phyloP scores from a whole-genome alignment of 2,888 invertebrate genomes.

The Ophion ventricosus region DNA sequence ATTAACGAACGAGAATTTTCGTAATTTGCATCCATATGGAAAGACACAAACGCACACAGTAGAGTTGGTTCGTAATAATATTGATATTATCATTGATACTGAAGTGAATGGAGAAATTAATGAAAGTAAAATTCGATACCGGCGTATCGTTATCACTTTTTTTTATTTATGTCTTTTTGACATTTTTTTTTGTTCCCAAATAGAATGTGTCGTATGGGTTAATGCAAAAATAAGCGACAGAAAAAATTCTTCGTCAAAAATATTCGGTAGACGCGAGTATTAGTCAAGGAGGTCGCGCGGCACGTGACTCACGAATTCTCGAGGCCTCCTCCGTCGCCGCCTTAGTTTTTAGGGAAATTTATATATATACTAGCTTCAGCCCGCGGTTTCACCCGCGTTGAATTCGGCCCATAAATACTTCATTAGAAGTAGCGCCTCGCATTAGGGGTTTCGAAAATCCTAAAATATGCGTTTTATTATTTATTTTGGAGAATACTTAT shows the following conservation, averaged over 20 bases:
- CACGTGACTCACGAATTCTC: slow-evolving; percentile 52
- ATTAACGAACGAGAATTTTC: neutral
- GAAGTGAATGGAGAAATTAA: neutral
- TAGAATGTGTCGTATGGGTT: neutral
- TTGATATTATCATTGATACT: too few species aligned
- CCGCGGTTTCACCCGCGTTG: too few species aligned
- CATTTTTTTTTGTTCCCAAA: neutral
- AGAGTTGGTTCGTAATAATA: too few species aligned
- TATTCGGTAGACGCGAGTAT: slow-evolving; percentile 30
- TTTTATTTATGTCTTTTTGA: neutral
- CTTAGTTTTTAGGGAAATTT: slow-evolving; percentile 46
- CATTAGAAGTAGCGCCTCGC: too few species aligned
- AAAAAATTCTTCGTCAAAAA: neutral
- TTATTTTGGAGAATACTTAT: too few species aligned
- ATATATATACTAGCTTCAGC: too few species aligned
- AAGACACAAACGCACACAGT: too few species aligned
- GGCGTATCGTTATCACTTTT: neutral
- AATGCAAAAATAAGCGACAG: neutral
- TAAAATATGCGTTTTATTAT: too few species aligned
- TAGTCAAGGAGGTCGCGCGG: slow-evolving; percentile 23
- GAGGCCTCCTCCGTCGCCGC: neutral
- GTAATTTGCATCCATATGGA: neutral
- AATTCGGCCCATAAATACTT: too few species aligned
- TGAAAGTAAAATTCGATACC: neutral
- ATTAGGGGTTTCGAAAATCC: too few species aligned